Evolutionary conservation across 2,113 vertebrate species (phyloP), one percentile per base, ranked within the genome.

Genomic region (Ceyx cyanopectus): DNA sequence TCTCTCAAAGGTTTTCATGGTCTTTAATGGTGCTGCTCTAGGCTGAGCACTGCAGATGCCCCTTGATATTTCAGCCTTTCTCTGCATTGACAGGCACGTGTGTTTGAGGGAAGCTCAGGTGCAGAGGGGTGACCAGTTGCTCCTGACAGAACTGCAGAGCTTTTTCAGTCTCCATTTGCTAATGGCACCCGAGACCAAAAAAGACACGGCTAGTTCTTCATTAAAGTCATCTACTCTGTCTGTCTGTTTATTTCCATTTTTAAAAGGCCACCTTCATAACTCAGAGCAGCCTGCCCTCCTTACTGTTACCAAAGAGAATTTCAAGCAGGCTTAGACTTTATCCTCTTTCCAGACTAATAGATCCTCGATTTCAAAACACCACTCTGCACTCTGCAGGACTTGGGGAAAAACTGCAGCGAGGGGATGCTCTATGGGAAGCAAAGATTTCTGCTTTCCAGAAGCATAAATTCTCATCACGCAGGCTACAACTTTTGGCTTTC

Each of bases 221-320:
- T 95, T 96, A 89, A 95, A 94, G 81, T 92, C 72, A 85, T 89
- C 81, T 87, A 76, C 75, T 75, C 65, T 34, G 72, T 87, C 89
- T 94, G 57, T 78, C 70, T 95, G 91, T 93, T 95, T 96, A 95
- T 95, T 94, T 96, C 95, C 91, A 93, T 96, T 95, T 96, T 96
- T 93, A 93, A 96, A 96, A 96, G 96, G 95, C 95, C 96, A 95
- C 75, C 68, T 94, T 96, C 95, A 92, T 96, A 96, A 96, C 85
- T 95, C 96, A 95, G 75, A 93, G 75, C 72, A 89, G 72, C 34
- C 51, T 94, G 56, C 83, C 63, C 68, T 73, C 77, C 73, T 87
- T 68, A 50, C 40, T 69, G 56, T 92, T 83, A 88, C 70, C 48
- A 67, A 80, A 78, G 60, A 88, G 87, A 95, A 96, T 95, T 96